Percentiles rank a stretch among this genome's conserved stretches.
Conservation (phyloP, 2,113 vertebrate species). For the Eptesicus fuscus region DNA sequence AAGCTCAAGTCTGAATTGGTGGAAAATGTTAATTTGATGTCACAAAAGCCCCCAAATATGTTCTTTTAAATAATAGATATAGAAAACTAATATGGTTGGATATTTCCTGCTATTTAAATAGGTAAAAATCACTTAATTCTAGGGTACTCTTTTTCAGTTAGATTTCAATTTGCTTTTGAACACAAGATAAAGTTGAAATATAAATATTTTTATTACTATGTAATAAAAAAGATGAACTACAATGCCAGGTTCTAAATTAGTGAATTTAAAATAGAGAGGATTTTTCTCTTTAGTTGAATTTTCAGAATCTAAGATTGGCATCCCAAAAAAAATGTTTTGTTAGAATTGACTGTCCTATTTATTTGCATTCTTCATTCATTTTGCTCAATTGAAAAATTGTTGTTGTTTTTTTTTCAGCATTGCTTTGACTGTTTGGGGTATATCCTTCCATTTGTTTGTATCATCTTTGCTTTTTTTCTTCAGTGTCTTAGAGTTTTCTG, state of each 20-base stretch:
- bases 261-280: neutral
- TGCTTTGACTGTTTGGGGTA: neutral
- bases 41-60: neutral
- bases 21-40: neutral
- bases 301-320: neutral
- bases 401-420: neutral
- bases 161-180: neutral
- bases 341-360: neutral
- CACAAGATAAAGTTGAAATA: neutral
- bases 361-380: neutral
- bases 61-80: slow-evolving; percentile 39
- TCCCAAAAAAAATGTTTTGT: neutral
- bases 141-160: neutral
- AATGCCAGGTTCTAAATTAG: neutral
- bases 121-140: neutral
- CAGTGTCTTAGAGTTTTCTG: neutral
- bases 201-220: neutral
- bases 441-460: neutral
- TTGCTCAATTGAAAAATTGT: neutral
- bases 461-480: neutral
- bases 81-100: slow-evolving; percentile 3
- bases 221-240: neutral
- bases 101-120: neutral
- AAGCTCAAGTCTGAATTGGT: neutral
- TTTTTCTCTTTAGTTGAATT: neutral